These are phyloP conservation scores for Rhyzopertha dominica DNA, from an alignment of 1,140 invertebrate genomes.

Conservation along the genomic window DNA sequence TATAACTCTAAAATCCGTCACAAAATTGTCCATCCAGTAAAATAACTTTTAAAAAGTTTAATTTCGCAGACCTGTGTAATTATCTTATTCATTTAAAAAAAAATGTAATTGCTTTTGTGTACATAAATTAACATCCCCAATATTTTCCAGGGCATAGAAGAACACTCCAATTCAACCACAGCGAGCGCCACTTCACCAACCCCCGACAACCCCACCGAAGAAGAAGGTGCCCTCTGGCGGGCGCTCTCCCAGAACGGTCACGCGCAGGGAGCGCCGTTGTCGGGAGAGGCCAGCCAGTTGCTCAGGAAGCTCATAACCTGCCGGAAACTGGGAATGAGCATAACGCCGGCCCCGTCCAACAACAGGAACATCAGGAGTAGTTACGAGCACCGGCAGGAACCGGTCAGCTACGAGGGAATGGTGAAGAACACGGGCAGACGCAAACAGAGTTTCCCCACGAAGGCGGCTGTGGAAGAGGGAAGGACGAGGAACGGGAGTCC, in stretches of 20 bases:
- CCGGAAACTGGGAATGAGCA: slow-evolving; percentile 61
- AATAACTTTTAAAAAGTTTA: too few species aligned
- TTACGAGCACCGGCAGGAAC: slow-evolving; percentile 2
- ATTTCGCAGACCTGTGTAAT: too few species aligned
- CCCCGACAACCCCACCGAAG: slow-evolving; percentile 17
- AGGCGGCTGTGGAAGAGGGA: slow-evolving; percentile 41
- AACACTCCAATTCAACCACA: slow-evolving; percentile 40
- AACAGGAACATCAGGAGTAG: background rate
- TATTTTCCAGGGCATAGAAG: slow-evolving; percentile 32
- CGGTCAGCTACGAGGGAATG: slow-evolving; percentile 16
- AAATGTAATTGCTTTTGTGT: too few species aligned
- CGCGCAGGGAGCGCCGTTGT: slow-evolving; percentile 26
- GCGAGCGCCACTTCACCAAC: slow-evolving; percentile 36
- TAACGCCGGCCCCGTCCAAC: slow-evolving; percentile 48
- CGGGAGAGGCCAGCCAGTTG: slow-evolving; percentile 65
- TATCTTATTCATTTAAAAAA: too few species aligned
- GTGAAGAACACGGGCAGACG: slow-evolving; percentile 56
- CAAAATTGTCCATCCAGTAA: too few species aligned
- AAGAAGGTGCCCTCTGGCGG: slow-evolving; percentile 29
- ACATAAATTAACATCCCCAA: too few species aligned
- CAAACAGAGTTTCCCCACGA: slow-evolving; percentile 69
- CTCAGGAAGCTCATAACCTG: slow-evolving; percentile 68
- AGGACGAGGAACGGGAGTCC: slow-evolving; percentile 22
- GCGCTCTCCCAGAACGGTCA: slow-evolving; percentile 35
- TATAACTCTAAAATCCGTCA: too few species aligned